Percentiles rank a stretch among this genome's conserved stretches.
Evolutionary conservation across 2,797 vertebrate species (phyloP).

Genomic region (Lerista edwardsae): DNA sequence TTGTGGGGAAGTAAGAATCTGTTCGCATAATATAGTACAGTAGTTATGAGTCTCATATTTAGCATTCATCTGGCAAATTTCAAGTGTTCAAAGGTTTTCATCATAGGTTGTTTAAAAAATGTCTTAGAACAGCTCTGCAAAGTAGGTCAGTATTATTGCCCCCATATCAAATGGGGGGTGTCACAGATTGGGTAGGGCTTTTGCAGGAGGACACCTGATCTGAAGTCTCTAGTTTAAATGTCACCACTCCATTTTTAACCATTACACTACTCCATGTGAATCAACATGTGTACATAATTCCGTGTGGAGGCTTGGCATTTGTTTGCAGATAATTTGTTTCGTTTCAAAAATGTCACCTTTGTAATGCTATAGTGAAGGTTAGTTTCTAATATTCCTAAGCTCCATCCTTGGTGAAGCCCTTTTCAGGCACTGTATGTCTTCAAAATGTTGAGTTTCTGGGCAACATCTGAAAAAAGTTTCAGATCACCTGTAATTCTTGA

Average conservation of each 20-base stretch:
- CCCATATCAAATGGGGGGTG: too few species aligned
- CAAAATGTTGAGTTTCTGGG: neutral
- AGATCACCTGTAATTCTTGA: neutral
- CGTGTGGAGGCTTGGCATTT: neutral
- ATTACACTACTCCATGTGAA: neutral
- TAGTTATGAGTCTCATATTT: neutral
- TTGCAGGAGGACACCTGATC: too few species aligned
- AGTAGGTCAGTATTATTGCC: too few species aligned
- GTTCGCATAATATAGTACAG: neutral
- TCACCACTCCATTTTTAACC: neutral
- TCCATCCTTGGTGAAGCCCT: neutral
- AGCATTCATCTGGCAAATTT: neutral
- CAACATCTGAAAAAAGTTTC: neutral
- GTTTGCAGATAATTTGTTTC: neutral
- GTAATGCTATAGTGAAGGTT: neutral
- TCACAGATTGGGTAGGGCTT: too few species aligned
- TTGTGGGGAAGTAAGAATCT: neutral
- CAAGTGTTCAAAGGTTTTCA: too few species aligned
- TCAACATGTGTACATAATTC: neutral
- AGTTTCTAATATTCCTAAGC: neutral
- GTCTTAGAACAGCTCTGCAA: too few species aligned
- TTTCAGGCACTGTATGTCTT: neutral
- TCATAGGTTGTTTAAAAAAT: too few species aligned
- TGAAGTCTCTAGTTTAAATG: neutral
- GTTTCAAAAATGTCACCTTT: neutral